Conservation (phyloP, 2,113 vertebrate genomes). For the Cisticola juncidis region DNA sequence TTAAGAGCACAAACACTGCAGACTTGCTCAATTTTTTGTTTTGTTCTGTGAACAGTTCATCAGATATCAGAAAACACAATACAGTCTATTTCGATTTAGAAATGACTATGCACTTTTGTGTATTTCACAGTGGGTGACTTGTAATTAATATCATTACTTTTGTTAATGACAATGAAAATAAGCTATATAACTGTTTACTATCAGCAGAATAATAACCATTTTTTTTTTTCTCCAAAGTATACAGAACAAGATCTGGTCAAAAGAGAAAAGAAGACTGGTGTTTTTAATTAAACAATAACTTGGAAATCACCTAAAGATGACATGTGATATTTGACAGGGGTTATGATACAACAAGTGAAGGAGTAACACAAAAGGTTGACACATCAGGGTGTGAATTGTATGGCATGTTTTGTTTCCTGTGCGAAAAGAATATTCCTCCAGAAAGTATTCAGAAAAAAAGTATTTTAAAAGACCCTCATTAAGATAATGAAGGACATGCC, state of each 20-base stretch:
- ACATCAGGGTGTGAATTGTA: not conserved
- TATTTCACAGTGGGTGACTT: not conserved
- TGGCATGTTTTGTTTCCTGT: not conserved
- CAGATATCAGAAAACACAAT: not conserved
- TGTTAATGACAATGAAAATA: not conserved
- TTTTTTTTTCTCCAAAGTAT: not conserved
- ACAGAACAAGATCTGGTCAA: not conserved
- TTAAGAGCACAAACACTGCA: not conserved
- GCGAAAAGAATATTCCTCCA: not conserved
- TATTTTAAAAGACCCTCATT: not conserved
- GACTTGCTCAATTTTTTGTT: not conserved
- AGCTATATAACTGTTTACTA: not conserved
- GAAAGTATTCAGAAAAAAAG: conserved; percentile 8
- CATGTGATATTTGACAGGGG: not conserved
- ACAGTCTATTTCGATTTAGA: not conserved
- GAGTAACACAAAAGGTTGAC: not conserved
- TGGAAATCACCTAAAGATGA: not conserved
- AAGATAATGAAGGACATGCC: not conserved
- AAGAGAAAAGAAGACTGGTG: not conserved
- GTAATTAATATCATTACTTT: not conserved
- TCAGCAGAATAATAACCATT: not conserved
- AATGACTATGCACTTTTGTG: not conserved
- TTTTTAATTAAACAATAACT: not conserved
- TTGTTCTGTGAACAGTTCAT: not conserved
- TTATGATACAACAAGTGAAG: not conserved